These are phyloP conservation scores for Tinea trinotella DNA, from an alignment of 2,888 invertebrate genomes.

Conservation along the genomic window DNA sequence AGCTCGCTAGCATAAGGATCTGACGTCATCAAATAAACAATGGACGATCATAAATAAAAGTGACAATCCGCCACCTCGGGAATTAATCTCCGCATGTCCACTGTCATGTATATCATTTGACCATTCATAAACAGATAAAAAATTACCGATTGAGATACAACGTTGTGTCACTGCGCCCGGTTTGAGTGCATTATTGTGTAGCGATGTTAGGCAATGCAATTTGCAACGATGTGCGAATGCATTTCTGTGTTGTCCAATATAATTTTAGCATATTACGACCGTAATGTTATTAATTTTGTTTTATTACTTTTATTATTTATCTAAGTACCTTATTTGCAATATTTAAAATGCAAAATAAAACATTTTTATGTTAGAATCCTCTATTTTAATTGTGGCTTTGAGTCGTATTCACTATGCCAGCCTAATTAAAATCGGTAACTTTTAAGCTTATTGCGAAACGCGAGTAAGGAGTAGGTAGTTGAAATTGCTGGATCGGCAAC, in stretches of 20 bases:
- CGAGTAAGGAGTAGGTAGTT: no score
- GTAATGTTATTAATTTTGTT: conserved; percentile 5
- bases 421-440: no score
- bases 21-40: conserved; percentile 64
- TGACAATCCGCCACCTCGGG: conserved; percentile 65
- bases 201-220: conserved; percentile 45
- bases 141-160: conserved; percentile 53
- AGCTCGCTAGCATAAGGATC: not conserved
- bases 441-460: no score
- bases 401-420: no score
- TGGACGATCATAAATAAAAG: conserved; percentile 65
- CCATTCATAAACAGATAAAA: conserved; percentile 55
- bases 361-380: no score
- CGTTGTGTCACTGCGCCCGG: conserved; percentile 31
- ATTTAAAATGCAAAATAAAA: no score
- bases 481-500: no score
- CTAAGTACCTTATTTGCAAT: no score
- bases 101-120: conserved; percentile 52
- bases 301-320: not conserved
- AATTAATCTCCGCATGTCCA: conserved; percentile 63
- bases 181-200: conserved; percentile 70
- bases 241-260: not conserved
- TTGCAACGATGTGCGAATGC: conserved; percentile 61
- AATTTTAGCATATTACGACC: not conserved
- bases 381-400: no score